Percentiles rank a stretch among this genome's conserved stretches.
These are phyloP conservation scores for Drosophila tristis DNA, from an alignment of 1,140 invertebrate genomes.

Conservation along the genomic window DNA sequence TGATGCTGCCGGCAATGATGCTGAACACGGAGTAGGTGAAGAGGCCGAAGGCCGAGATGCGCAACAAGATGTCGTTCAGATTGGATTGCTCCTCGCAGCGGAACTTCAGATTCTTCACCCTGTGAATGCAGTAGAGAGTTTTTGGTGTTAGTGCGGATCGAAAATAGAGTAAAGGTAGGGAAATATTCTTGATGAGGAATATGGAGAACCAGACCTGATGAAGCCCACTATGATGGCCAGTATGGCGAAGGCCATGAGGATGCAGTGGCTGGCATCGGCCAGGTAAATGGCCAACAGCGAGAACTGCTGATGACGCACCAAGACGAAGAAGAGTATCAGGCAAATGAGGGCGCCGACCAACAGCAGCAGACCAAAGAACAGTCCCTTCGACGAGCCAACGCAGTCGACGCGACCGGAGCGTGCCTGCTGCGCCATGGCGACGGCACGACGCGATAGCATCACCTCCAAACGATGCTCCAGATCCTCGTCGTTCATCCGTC, in stretches of 20 bases:
- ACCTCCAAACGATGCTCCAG: constrained; percentile 93
- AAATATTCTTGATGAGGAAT: not conserved
- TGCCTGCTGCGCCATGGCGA: constrained; percentile 92
- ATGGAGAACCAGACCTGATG: constrained; percentile 87
- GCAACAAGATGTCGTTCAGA: constrained; percentile 94
- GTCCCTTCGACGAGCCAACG: constrained; percentile 95
- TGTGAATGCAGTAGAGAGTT: constrained; percentile 84
- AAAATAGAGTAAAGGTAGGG: not conserved
- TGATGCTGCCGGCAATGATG: constrained; percentile 94
- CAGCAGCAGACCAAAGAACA: constrained; percentile 96
- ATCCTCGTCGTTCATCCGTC: constrained; percentile 92
- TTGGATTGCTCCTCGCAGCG: constrained; percentile 94
- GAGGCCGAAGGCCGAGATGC: constrained; percentile 95
- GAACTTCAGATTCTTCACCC: constrained; percentile 94
- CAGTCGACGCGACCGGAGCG: constrained; percentile 94
- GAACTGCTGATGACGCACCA: constrained; percentile 92
- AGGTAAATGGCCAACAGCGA: constrained; percentile 94
- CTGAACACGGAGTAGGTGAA: constrained; percentile 97
- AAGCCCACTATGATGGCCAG: constrained; percentile 96
- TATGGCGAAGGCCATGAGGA: constrained; percentile 93
- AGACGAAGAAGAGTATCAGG: constrained; percentile 96
- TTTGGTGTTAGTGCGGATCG: not conserved
- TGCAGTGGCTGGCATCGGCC: constrained; percentile 95
- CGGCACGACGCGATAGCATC: constrained; percentile 92
- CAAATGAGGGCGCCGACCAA: constrained; percentile 96